A percentile compares a stretch with the other conserved stretches of the same genome.
phyloP scores from a whole-genome alignment of 2,888 invertebrate genomes.

The Alviniconcha strummeri region DNA sequence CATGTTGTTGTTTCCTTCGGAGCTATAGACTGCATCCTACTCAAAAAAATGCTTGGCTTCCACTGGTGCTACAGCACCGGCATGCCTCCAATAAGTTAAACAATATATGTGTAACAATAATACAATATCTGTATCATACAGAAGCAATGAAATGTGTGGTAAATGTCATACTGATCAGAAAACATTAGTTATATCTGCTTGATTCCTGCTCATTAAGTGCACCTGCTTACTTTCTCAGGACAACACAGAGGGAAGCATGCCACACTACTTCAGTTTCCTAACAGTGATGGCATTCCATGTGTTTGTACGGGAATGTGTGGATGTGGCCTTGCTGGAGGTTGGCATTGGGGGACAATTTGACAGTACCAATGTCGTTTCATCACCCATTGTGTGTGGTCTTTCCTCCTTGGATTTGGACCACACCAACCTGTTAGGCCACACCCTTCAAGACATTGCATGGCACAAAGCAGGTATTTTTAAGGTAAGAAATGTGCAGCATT shows the following conservation, averaged over 20 bases:
- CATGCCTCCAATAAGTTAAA: too few species aligned
- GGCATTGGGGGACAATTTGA: constrained; percentile 97
- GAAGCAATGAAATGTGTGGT: too few species aligned
- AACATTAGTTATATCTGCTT: too few species aligned
- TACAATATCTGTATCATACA: too few species aligned
- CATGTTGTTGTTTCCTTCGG: too few species aligned
- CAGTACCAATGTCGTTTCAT: constrained; percentile 91
- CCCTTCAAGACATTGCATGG: constrained; percentile 90
- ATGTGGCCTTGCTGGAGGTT: constrained; percentile 96
- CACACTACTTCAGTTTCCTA: constrained; percentile 94
- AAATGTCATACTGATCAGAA: too few species aligned
- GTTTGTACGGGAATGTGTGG: constrained; percentile 84
- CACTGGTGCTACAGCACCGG: too few species aligned
- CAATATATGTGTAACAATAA: too few species aligned
- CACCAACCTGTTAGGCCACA: constrained; percentile 86
- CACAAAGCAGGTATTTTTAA: constrained; percentile 98
- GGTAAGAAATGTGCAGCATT: constrained; percentile 47
- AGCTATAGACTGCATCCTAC: too few species aligned
- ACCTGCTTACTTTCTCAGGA: constrained; percentile 45
- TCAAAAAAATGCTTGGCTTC: too few species aligned
- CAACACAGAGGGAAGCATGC: constrained; percentile 80
- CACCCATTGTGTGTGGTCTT: constrained; percentile 88
- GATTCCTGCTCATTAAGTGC: too few species aligned
- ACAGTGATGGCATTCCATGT: constrained; percentile 93
- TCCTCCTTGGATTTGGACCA: constrained; percentile 94